Percentiles rank a stretch among this genome's conserved stretches.
phyloP scores from a whole-genome alignment of 2,113 vertebrate species.

The Myiozetetes cayanensis region DNA sequence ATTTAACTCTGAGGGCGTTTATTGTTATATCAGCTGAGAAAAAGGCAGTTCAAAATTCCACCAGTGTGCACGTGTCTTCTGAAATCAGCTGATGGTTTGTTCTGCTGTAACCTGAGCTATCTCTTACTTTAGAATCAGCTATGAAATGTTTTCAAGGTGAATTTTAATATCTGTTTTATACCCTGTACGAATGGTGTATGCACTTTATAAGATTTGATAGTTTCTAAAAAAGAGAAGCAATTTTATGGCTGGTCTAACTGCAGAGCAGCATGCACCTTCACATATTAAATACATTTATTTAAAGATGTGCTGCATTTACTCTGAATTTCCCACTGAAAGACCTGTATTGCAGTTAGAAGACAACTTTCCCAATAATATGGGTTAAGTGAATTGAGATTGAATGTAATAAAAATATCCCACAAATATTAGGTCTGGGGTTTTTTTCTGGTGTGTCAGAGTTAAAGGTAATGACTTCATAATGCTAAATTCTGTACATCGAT shows the following conservation, averaged over 20 bases:
- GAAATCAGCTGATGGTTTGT: neutral
- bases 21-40: neutral
- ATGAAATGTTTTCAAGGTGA: neutral
- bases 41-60: neutral
- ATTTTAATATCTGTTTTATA: neutral
- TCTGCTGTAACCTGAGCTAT: neutral
- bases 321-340: neutral
- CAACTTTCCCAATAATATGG: neutral
- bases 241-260: neutral
- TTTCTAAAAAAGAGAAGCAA: neutral
- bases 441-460: neutral
- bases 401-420: neutral
- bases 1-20: neutral
- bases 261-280: neutral
- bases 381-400: neutral
- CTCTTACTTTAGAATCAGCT: neutral
- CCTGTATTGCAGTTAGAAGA: neutral
- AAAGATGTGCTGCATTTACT: neutral
- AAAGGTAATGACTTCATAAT: neutral
- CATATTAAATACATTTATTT: neutral
- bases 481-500: neutral
- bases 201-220: neutral
- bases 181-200: neutral
- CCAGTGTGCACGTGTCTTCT: neutral
- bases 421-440: neutral